These are phyloP conservation scores for Ceratotherium simum DNA, from an alignment of 2,113 vertebrate genomes.

Conservation along the genomic window DNA sequence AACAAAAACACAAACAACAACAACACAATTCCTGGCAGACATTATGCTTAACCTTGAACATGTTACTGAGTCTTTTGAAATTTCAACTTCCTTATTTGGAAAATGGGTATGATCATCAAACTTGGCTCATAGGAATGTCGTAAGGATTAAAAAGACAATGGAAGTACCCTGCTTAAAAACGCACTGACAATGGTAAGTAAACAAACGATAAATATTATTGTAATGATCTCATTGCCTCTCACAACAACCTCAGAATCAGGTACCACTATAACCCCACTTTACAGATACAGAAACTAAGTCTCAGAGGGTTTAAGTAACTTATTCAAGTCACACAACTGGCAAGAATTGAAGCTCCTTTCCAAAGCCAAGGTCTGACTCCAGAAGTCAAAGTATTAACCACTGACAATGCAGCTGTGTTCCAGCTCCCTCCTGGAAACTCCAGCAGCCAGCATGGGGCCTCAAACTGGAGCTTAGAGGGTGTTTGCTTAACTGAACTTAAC, in stretches of 20 bases:
- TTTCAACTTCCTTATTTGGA: background rate
- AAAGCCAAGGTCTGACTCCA: background rate
- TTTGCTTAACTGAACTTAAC: background rate
- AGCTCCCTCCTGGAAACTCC: background rate
- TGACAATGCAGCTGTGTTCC: fast-evolving
- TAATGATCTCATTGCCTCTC: background rate
- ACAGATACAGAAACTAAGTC: background rate
- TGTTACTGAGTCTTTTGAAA: background rate
- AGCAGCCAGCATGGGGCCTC: background rate
- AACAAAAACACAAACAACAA: background rate
- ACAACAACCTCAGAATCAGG: background rate
- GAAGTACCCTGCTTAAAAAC: background rate
- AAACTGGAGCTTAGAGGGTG: no score
- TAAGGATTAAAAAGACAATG: background rate
- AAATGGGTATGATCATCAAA: background rate
- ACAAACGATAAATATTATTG: background rate
- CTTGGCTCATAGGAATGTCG: background rate
- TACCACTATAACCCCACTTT: background rate
- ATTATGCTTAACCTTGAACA: no score
- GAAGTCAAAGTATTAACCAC: background rate
- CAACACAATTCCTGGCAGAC: background rate
- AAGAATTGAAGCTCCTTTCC: background rate
- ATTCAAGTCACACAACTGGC: background rate
- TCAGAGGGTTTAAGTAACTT: background rate
- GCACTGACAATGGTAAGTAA: no score